Base-by-base conservation (phyloP, 2,888 invertebrate genomes). In the Steinernema carpocapsae region DNA sequence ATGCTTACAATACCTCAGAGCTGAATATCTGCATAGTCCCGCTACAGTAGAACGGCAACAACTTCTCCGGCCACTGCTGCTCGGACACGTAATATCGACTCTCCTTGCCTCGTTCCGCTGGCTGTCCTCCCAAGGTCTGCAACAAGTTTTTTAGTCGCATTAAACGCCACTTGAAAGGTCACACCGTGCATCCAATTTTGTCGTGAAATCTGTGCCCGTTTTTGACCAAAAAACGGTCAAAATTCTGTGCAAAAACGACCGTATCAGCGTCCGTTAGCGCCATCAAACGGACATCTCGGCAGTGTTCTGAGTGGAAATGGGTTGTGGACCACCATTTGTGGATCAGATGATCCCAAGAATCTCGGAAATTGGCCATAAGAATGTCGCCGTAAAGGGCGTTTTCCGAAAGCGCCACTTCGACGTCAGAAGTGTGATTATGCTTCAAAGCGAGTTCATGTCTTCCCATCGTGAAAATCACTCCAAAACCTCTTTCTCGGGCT, bases 261-360 rank as follows among this genome's bases (percentile, higher is more conserved):
- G 64, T 64, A 26, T 64, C 64, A 1, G 64, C 29, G n/a, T 64
- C 64, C 10, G 64, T 64, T 12, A 64, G 14, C n/a, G 64, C 64
- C 64, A 64, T 64, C 12, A 64, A 19, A 17, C 29, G 64, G 17
- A 64, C 64, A 29, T 64, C 64, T 17, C 64, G 64, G 26, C 64
- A 64, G 64, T 64, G 64, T 1, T 32, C 29, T 17, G 64, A 26
- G 64, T 64, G 64, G 32, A 64, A 64, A 32, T 64, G 64, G 7
- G 64, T 64, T n/a, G 64, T 64, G 26, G 64, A 26, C 64, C 64
- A 64, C 64, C 64, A 64, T 32, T 64, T 64, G 6, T 32, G 64
- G 32, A 64, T 64, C 32, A 64, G 64, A 17, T 64, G 64, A 1
- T 64, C 64, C 64, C 64, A 64, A 4, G 29, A 29, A n/a, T 64